These are phyloP conservation scores for Dromaius novaehollandiae DNA, from an alignment of 2,113 vertebrate species.

Conservation along the genomic window DNA sequence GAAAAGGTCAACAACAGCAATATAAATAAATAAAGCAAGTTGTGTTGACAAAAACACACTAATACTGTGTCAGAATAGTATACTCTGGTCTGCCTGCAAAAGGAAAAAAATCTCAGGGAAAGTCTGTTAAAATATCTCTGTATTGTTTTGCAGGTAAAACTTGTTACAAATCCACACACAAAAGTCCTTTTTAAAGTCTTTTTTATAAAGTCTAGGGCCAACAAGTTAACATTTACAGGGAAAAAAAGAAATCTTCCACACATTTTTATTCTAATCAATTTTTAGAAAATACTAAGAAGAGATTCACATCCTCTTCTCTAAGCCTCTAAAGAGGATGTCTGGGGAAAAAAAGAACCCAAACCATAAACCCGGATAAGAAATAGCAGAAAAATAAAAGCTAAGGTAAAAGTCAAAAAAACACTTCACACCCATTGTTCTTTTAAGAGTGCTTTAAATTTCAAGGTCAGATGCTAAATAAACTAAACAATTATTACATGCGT, in stretches of 20 bases:
- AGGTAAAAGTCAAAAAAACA: not conserved
- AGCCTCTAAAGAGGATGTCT: not conserved
- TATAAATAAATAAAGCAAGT: rapidly evolving
- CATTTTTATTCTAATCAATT: not conserved
- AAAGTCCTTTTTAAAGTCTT: not conserved
- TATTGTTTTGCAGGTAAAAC: not conserved
- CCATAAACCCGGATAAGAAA: not conserved
- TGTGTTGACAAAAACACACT: not conserved
- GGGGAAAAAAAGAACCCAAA: not conserved
- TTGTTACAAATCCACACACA: not conserved
- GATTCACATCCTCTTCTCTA: not conserved
- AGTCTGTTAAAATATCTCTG: not conserved
- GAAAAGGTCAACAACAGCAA: not conserved
- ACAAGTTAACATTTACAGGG: not conserved
- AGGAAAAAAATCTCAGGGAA: not conserved
- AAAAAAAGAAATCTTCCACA: not conserved
- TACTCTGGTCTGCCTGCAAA: not conserved
- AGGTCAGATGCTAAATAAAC: not conserved
- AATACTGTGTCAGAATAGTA: not conserved
- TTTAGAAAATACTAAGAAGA: not conserved
- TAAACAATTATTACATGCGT: not conserved
- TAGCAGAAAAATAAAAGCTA: not conserved
- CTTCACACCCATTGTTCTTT: not conserved
- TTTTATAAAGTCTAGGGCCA: not conserved
- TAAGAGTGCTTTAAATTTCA: not conserved